Conservation (phyloP, 2,888 invertebrate species). For the Eupeodes luniger region DNA sequence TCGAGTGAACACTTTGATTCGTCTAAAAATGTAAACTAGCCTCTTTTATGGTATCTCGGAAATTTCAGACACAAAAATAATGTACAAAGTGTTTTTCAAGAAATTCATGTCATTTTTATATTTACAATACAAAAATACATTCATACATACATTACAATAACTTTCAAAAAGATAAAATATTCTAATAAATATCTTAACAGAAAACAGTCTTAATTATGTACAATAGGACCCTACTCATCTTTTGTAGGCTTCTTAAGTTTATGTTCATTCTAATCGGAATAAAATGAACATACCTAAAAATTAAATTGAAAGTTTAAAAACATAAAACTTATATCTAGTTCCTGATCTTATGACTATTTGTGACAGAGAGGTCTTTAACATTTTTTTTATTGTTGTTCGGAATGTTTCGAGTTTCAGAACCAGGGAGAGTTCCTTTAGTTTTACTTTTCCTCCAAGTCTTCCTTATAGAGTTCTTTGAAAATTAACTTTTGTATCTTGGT, state of each 20-base stretch:
- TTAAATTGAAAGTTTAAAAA: background rate
- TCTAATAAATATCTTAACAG: constrained; percentile 60
- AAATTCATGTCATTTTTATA: no score
- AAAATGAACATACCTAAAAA: background rate
- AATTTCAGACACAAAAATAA: no score
- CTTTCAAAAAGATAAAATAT: background rate
- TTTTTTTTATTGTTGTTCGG: background rate
- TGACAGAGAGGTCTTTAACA: constrained; percentile 10
- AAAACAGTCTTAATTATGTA: constrained; percentile 59
- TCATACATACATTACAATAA: no score
- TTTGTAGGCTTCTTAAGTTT: background rate
- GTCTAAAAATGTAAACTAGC: no score
- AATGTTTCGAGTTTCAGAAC: constrained; percentile 37
- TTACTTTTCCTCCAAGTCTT: constrained; percentile 83
- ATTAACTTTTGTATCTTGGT: constrained; percentile 84
- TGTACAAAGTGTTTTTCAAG: no score
- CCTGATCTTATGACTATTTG: constrained; percentile 72
- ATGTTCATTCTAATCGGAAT: background rate
- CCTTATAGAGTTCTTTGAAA: constrained; percentile 84
- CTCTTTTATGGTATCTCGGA: no score
- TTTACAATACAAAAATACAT: no score
- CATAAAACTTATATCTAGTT: constrained; percentile 58
- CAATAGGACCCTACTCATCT: background rate
- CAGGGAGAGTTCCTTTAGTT: background rate
- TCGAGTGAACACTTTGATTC: no score